These are phyloP conservation scores for Silvanus unidentatus DNA, from an alignment of 2,888 invertebrate genomes.

Conservation along the genomic window DNA sequence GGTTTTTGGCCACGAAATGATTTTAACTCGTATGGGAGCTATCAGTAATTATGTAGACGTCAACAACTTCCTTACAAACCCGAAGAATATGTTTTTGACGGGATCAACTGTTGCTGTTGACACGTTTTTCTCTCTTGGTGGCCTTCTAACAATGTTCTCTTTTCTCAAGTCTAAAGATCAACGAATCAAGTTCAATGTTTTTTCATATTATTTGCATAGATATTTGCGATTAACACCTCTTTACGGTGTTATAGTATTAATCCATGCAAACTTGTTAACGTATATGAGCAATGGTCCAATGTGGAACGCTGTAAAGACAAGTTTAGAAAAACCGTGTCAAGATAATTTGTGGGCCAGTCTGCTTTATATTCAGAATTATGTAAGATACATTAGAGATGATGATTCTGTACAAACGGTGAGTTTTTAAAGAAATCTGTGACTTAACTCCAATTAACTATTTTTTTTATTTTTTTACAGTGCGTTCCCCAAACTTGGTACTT, in stretches of 20 bases:
- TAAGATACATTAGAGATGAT: not conserved
- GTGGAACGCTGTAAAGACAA: slow-evolving; percentile 31
- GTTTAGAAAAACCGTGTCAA: slow-evolving; percentile 32
- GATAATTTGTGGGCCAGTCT: slow-evolving; percentile 49
- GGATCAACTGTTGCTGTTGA: slow-evolving; percentile 51
- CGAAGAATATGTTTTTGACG: slow-evolving; percentile 43
- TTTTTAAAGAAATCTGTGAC: not conserved
- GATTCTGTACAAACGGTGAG: not conserved
- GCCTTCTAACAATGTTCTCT: slow-evolving; percentile 50
- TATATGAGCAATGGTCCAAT: slow-evolving; percentile 22
- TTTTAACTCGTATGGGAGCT: too few relatives aligned
- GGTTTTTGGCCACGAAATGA: not conserved
- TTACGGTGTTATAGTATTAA: slow-evolving; percentile 9
- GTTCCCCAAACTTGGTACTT: slow-evolving; percentile 4
- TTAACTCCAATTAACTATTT: too few relatives aligned
- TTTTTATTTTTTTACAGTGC: not conserved
- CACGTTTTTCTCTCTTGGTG: slow-evolving; percentile 57
- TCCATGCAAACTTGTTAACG: slow-evolving; percentile 6
- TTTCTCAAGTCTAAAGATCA: slow-evolving; percentile 33
- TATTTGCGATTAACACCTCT: slow-evolving; percentile 35
- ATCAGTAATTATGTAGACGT: too few relatives aligned
- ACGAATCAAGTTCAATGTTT: slow-evolving; percentile 32
- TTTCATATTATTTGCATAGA: slow-evolving; percentile 22
- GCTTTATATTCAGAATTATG: slow-evolving; percentile 50
- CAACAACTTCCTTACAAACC: too few relatives aligned